Evolutionary conservation across 2,888 invertebrate genomes (phyloP).

Genomic region (Pantelozetes paolii): DNA sequence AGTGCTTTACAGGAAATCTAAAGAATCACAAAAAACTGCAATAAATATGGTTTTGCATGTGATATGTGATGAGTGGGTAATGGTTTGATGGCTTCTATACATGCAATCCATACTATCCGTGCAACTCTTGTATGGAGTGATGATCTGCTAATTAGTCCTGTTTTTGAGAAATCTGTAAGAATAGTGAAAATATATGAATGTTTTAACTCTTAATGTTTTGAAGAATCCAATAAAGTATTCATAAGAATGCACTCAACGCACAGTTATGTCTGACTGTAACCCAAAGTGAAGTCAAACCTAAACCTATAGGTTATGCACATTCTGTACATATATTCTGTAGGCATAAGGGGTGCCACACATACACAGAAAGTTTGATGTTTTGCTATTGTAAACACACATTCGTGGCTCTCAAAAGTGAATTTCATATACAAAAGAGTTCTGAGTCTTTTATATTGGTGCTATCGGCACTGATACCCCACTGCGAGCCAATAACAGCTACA

Average conservation of each 20-base stretch:
- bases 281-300: not conserved
- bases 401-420: constrained; percentile 16
- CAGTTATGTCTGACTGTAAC: not conserved
- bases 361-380: constrained; percentile 19
- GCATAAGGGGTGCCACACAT: constrained; percentile 11
- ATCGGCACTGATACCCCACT: constrained; percentile 25
- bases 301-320: not conserved
- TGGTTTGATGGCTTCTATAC: not conserved
- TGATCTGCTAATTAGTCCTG: not conserved
- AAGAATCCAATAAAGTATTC: not conserved
- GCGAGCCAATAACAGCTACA: constrained; percentile 33
- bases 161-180: not conserved
- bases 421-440: constrained; percentile 36
- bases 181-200: not conserved
- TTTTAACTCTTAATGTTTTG: not conserved
- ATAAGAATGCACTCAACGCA: not conserved
- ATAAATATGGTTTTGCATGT: constrained; percentile 27
- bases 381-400: constrained; percentile 26
- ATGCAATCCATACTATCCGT: not conserved
- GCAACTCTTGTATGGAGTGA: not conserved
- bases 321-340: not conserved
- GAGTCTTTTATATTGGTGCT: constrained; percentile 30
- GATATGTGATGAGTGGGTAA: constrained; percentile 22
- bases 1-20: constrained; percentile 27
- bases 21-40: constrained; percentile 10